These are phyloP conservation scores for Lysiphlebus fabarum DNA, from an alignment of 1,140 invertebrate species.

Conservation along the genomic window DNA sequence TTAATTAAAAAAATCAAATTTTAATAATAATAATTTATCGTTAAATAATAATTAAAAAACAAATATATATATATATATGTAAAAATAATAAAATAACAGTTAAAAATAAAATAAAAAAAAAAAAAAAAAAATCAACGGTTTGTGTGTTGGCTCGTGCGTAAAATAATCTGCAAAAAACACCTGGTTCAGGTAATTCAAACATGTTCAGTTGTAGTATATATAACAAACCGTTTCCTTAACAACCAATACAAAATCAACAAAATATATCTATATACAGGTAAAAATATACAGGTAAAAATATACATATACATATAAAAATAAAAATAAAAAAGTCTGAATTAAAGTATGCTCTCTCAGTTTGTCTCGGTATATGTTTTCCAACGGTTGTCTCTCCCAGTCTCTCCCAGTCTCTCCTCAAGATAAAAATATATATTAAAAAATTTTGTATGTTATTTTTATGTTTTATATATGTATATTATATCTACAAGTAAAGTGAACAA, in stretches of 20 bases:
- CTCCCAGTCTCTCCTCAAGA: too few species aligned
- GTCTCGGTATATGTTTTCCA: constrained; percentile 17
- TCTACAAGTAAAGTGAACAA: constrained; percentile 14
- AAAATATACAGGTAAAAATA: background rate
- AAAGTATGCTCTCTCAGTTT: background rate
- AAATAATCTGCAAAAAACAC: constrained; percentile 14
- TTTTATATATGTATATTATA: background rate
- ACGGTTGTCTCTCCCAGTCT: background rate
- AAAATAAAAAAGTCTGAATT: background rate
- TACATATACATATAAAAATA: background rate
- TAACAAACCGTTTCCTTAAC: background rate
- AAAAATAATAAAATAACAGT: too few species aligned
- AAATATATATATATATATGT: too few species aligned
- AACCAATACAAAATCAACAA: background rate
- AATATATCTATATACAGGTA: too few species aligned
- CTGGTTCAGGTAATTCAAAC: background rate
- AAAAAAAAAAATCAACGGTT: constrained; percentile 12
- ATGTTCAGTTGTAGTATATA: background rate
- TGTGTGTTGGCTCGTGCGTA: constrained; percentile 21
- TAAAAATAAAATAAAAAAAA: too few species aligned
- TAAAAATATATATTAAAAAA: background rate
- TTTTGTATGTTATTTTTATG: background rate
- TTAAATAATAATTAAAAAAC: too few species aligned
- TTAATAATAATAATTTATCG: too few species aligned
- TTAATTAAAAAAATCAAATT: too few species aligned